Conservation (phyloP, 2,888 invertebrate species). For the Muschampia plurimacula region DNA sequence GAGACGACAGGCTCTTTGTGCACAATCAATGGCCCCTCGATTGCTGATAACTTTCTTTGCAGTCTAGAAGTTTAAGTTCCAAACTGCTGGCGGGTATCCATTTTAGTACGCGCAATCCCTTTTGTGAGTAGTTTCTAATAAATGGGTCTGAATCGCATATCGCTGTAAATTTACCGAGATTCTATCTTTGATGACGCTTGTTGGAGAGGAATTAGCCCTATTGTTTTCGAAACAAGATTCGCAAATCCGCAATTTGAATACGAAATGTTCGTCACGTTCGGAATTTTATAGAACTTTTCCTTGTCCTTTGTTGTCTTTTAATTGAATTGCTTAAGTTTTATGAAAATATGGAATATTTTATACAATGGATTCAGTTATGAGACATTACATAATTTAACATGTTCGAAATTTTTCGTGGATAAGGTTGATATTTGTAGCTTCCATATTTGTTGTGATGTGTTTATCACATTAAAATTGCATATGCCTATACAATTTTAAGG, state of each 20-base stretch:
- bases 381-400: no score
- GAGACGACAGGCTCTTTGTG: constrained; percentile 78
- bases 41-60: constrained; percentile 81
- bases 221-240: constrained; percentile 42
- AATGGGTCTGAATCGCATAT: constrained; percentile 41
- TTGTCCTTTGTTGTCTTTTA: constrained; percentile 31
- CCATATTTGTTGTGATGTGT: no score
- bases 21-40: constrained; percentile 80
- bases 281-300: constrained; percentile 44
- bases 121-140: constrained; percentile 45
- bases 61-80: constrained; percentile 69
- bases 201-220: constrained; percentile 41
- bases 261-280: constrained; percentile 61
- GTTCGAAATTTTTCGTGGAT: no score
- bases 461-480: no score
- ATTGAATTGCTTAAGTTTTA: constrained; percentile 21
- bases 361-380: background rate
- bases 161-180: constrained; percentile 38
- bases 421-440: no score
- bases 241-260: constrained; percentile 43
- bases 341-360: constrained; percentile 10
- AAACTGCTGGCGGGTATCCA: constrained; percentile 61
- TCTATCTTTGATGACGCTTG: constrained; percentile 22
- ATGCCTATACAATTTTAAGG: no score
- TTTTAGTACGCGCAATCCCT: constrained; percentile 48